Conservation (phyloP, 2,797 vertebrate species). For the Sebastiscus albofasciatus region DNA sequence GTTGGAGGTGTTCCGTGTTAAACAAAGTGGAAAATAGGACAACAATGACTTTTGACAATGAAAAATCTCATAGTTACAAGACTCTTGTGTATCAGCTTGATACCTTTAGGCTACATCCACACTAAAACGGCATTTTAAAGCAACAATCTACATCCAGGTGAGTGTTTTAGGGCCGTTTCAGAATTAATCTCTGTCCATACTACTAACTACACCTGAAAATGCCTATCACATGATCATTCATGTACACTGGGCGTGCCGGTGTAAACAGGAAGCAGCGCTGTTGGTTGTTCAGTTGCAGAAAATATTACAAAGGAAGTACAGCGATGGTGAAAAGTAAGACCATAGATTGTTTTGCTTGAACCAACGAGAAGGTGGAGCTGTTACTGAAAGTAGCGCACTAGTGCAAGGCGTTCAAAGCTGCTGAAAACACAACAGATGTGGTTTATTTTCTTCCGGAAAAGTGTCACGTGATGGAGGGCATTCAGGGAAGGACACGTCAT, state of each 20-base stretch:
- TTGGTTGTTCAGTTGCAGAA: background rate
- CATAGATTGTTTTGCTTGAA: accelerated
- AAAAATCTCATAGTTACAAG: constrained; percentile 7
- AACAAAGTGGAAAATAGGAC: constrained; percentile 48
- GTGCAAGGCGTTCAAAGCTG: background rate
- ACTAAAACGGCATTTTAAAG: background rate
- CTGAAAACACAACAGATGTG: background rate
- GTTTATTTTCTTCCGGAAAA: background rate
- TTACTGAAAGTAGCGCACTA: background rate
- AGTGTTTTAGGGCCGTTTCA: background rate
- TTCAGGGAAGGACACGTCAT: too few relatives aligned
- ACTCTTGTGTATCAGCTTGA: background rate
- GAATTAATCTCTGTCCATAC: background rate
- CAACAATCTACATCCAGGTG: background rate
- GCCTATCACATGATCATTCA: background rate
- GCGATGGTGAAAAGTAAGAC: background rate
- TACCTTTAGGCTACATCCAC: background rate
- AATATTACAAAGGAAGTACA: background rate
- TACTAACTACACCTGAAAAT: background rate
- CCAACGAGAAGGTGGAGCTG: background rate
- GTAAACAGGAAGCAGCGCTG: background rate
- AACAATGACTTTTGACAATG: constrained; percentile 54
- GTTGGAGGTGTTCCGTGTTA: constrained; percentile 20
- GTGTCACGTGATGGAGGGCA: too few relatives aligned
- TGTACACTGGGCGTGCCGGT: background rate